Conservation (phyloP, 2,888 invertebrate genomes). For the Drosophila percnosoma region DNA sequence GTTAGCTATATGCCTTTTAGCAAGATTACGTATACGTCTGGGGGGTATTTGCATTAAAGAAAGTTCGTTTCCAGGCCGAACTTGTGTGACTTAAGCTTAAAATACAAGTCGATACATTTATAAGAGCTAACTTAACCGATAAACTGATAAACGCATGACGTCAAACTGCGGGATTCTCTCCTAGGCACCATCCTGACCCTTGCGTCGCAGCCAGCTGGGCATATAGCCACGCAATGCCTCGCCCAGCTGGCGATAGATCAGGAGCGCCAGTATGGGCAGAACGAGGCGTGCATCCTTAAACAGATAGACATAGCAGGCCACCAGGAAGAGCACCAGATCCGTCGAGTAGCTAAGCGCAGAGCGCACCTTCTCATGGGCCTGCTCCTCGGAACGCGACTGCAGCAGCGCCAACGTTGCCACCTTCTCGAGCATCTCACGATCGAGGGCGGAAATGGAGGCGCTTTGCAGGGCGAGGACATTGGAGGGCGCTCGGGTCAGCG, state of each 20-base stretch:
- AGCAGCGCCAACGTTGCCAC: conserved; percentile 82
- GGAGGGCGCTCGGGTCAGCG: conserved; percentile 65
- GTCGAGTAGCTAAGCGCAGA: conserved; percentile 90
- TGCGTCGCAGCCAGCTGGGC: conserved; percentile 87
- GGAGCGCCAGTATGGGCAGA: conserved; percentile 91
- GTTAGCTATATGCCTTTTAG: conserved; percentile 21
- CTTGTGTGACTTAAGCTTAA: conserved; percentile 56
- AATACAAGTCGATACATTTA: conserved; percentile 63
- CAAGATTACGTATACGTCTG: conserved; percentile 32
- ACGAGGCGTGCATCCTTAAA: conserved; percentile 92
- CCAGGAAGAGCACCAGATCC: conserved; percentile 90
- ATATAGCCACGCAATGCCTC: conserved; percentile 87
- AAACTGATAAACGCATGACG: conserved; percentile 73
- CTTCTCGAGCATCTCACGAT: conserved; percentile 58
- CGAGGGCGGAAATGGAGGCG: conserved; percentile 50
- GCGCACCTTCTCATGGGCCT: conserved; percentile 89
- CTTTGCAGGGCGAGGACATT: conserved; percentile 20
- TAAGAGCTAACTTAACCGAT: conserved; percentile 74
- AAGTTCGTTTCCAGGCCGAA: conserved; percentile 42
- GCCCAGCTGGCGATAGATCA: conserved; percentile 91
- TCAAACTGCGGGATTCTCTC: conserved; percentile 4
- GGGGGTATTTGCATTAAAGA: conserved; percentile 33
- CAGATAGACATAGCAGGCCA: conserved; percentile 93
- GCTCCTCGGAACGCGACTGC: conserved; percentile 79
- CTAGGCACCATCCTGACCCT: conserved; percentile 69